Conservation (phyloP, 2,113 vertebrate genomes). For the Eptatretus burgeri region DNA sequence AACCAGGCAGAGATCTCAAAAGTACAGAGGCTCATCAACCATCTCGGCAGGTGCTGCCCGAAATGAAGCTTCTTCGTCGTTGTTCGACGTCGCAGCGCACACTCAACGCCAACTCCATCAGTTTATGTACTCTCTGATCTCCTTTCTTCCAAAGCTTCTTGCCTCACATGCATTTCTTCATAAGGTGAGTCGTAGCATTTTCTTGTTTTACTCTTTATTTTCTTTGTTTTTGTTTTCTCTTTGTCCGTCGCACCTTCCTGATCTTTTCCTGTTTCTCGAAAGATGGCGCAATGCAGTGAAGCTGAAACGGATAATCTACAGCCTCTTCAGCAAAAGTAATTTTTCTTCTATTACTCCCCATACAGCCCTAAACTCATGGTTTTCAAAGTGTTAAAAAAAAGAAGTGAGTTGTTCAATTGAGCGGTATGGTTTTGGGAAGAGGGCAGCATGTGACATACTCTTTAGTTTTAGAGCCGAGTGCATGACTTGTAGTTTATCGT, state of each 20-base stretch:
- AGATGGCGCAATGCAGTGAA: conserved; percentile 16
- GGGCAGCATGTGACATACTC: not conserved
- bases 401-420: no score
- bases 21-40: no score
- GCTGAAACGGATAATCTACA: conserved; percentile 12
- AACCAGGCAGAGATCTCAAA: no score
- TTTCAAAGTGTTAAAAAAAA: not conserved
- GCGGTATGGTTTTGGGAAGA: not conserved
- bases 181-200: conserved; percentile 24
- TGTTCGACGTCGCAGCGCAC: conserved; percentile 40
- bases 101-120: conserved; percentile 61
- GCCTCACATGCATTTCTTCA: conserved; percentile 35
- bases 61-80: no score
- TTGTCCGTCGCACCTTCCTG: no score
- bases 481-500: not conserved
- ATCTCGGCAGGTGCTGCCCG: no score
- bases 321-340: conserved; percentile 23
- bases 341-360: not conserved
- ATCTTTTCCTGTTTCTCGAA: not conserved
- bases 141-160: conserved; percentile 56
- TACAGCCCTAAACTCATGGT: not conserved
- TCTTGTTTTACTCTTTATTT: not conserved
- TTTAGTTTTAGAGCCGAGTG: conserved; percentile 11
- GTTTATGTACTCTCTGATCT: conserved; percentile 55
- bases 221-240: no score